A percentile compares a stretch with the other conserved stretches of the same genome.
phyloP scores from a whole-genome alignment of 2,888 invertebrate species.

The Drosophila nigricruria region DNA sequence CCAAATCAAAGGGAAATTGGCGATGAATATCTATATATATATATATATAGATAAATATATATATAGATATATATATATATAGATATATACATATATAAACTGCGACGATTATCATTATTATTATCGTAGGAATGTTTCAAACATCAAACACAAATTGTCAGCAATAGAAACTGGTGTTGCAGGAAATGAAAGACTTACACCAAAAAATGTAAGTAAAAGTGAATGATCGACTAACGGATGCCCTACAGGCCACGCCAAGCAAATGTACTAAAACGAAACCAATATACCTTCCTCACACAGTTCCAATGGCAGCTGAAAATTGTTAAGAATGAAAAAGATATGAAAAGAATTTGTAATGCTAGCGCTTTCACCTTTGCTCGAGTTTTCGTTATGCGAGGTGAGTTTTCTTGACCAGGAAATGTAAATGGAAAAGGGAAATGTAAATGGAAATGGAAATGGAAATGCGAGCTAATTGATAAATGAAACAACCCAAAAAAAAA shows the following conservation, averaged over 20 bases:
- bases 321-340: conserved; percentile 7
- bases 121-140: conserved; percentile 24
- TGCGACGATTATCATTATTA: conserved; percentile 23
- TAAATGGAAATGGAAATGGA: conserved; percentile 59
- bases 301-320: not conserved
- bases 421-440: conserved; percentile 62
- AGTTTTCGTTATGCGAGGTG: conserved; percentile 26
- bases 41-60: not conserved
- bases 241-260: not conserved
- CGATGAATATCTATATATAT: not conserved
- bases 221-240: not conserved
- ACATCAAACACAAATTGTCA: conserved; percentile 11
- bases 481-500: conserved; percentile 24
- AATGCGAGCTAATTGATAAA: conserved; percentile 61
- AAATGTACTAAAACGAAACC: not conserved
- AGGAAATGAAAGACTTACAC: conserved; percentile 52
- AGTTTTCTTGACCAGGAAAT: conserved; percentile 59
- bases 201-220: not conserved
- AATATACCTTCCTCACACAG: not conserved
- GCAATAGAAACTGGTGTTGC: conserved; percentile 16
- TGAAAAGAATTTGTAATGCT: conserved; percentile 52
- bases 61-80: not conserved
- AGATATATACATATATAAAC: conserved; percentile 13
- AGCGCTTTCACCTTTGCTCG: conserved; percentile 63
- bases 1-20: not conserved